Evolutionary conservation across 2,888 invertebrate species (phyloP).

Genomic region (Hirudinaria manillensis): DNA sequence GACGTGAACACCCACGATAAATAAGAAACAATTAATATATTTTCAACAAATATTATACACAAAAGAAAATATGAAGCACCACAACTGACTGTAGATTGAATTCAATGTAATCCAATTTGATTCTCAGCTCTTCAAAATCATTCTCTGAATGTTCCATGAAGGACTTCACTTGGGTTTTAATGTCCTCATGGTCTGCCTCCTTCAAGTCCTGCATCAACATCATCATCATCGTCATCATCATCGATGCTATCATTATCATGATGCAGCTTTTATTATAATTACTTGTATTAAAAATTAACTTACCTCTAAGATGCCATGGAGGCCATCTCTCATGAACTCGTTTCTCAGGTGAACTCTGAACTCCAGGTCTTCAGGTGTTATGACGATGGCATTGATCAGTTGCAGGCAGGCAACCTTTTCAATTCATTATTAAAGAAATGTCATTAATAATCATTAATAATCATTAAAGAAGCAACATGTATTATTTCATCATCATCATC

Average conservation of each 20-base stretch:
- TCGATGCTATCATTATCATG: conserved; percentile 1
- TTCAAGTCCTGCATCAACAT: conserved; percentile 44
- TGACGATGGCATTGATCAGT: conserved; percentile 84
- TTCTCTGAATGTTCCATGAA: conserved; percentile 84
- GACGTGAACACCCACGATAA: not conserved
- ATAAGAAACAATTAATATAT: too few relatives aligned
- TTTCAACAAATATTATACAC: not conserved
- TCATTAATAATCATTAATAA: not conserved
- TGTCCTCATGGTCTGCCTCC: conserved; percentile 53
- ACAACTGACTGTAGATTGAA: conserved; percentile 52
- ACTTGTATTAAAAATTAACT: not conserved
- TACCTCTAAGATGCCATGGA: conserved; percentile 71
- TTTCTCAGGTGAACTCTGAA: conserved; percentile 86
- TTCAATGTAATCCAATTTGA: conserved; percentile 82
- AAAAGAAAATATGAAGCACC: not conserved
- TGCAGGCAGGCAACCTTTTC: conserved; percentile 76
- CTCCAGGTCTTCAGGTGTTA: conserved; percentile 77
- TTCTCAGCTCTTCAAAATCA: conserved; percentile 84
- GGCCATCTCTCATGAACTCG: conserved; percentile 87
- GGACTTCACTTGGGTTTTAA: conserved; percentile 77
- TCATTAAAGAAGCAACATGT: not conserved
- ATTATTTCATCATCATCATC: too few relatives aligned
- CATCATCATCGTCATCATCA: conserved; percentile 8
- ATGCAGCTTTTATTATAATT: not conserved
- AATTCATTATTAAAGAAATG: conserved; percentile 41